Percentiles rank a stretch among this genome's conserved stretches.
Evolutionary conservation across 2,797 vertebrate species (phyloP).

Genomic region (Myoxocephalus aenaeus): DNA sequence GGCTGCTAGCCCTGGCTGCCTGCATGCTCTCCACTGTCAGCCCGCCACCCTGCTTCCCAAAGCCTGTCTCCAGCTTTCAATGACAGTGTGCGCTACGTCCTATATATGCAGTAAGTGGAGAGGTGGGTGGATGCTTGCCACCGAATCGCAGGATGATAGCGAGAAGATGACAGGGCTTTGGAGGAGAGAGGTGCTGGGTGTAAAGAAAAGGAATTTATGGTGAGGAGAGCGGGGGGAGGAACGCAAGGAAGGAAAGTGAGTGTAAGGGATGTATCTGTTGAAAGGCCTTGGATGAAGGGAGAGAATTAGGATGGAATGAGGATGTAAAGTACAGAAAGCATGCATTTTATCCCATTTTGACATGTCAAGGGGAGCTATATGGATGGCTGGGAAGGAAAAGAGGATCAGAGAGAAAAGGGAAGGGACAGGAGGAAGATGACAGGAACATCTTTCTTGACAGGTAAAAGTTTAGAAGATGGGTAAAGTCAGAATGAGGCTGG

Average conservation of each 20-base stretch:
- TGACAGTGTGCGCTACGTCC: constrained; percentile 66
- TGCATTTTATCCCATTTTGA: constrained; percentile 54
- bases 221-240: constrained; percentile 7
- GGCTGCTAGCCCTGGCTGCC: constrained; percentile 33
- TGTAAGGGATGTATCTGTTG: constrained; percentile 45
- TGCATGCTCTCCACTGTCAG: constrained; percentile 60
- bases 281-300: constrained; percentile 51
- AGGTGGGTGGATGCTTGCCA: constrained; percentile 76
- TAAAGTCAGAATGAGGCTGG: constrained; percentile 56
- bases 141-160: constrained; percentile 65
- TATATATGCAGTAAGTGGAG: constrained; percentile 76
- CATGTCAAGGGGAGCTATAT: constrained; percentile 50
- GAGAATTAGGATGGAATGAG: constrained; percentile 58
- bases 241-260: constrained; percentile 25
- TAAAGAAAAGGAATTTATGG: constrained; percentile 42
- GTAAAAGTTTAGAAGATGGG: constrained; percentile 70
- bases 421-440: constrained; percentile 56
- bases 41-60: constrained; percentile 49
- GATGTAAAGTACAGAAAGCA: constrained; percentile 55
- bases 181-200: constrained; percentile 57
- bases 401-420: constrained; percentile 53
- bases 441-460: constrained; percentile 72
- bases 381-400: constrained; percentile 53
- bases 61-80: constrained; percentile 66
- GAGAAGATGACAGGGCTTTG: constrained; percentile 73